Percentiles rank a stretch among this genome's conserved stretches.
Conservation (phyloP, 1,140 invertebrate genomes). For the Heliconius nattereri region DNA sequence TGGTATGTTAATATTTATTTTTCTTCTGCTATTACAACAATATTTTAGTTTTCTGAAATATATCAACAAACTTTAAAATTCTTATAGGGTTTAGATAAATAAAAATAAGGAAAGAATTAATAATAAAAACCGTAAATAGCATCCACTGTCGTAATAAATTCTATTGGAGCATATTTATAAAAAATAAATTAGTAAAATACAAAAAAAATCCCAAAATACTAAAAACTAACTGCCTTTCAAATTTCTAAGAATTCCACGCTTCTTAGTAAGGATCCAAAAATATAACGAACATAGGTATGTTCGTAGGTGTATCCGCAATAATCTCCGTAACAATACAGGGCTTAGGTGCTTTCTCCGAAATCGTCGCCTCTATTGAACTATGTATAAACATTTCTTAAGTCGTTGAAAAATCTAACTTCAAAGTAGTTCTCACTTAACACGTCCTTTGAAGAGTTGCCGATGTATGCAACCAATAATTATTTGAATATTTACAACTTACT, state of each 20-base stretch:
- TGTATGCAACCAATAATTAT: conserved; percentile 29
- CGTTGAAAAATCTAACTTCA: conserved; percentile 36
- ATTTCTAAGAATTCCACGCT: neutral
- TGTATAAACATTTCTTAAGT: conserved; percentile 8
- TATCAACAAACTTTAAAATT: no score
- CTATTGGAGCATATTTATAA: no score
- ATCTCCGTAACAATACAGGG: neutral
- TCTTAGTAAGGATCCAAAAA: neutral
- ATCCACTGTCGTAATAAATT: no score
- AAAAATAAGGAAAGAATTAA: no score
- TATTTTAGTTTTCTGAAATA: no score
- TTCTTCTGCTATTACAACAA: neutral
- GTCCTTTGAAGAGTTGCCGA: conserved; percentile 35
- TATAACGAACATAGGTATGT: neutral
- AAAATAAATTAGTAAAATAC: no score
- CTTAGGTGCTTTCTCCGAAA: conserved; percentile 1
- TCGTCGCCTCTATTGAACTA: neutral
- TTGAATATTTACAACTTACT: conserved; percentile 32
- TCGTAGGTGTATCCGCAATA: neutral
- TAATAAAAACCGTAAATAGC: no score
- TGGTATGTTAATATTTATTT: neutral
- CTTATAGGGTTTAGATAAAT: no score
- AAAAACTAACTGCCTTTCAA: neutral
- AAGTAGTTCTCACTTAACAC: conserved; percentile 43
- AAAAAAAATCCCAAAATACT: no score